phyloP scores from a whole-genome alignment of 2,113 vertebrate genomes.

The Corapipo altera region DNA sequence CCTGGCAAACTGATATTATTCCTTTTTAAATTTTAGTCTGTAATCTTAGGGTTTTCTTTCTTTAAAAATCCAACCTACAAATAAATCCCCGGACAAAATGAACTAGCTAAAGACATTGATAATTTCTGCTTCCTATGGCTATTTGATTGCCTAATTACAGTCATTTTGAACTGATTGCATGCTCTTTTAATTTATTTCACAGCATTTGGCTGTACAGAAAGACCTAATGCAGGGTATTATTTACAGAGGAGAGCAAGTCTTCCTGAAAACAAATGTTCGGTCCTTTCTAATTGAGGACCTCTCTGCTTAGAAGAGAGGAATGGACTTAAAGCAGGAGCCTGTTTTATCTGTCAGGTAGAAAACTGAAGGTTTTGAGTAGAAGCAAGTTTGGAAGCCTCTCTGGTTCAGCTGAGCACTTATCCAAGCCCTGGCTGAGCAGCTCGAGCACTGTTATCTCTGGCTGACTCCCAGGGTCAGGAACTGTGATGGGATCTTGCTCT shows the following conservation, averaged over 20 bases:
- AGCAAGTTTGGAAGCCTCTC: background rate
- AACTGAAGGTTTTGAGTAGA: background rate
- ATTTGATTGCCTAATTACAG: constrained; percentile 63
- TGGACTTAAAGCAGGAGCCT: background rate
- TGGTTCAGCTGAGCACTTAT: background rate
- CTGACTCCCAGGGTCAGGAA: background rate
- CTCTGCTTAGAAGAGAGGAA: background rate
- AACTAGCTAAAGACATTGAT: constrained; percentile 31
- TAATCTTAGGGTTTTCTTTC: constrained; percentile 14
- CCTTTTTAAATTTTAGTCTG: constrained; percentile 12
- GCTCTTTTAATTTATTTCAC: constrained; percentile 74
- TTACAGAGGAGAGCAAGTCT: background rate
- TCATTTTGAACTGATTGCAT: constrained; percentile 65
- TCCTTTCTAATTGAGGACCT: background rate
- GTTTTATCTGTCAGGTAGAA: background rate
- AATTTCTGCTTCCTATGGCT: constrained; percentile 46
- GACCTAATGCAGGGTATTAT: constrained; percentile 21
- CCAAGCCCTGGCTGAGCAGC: background rate
- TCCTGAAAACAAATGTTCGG: background rate
- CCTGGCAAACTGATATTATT: background rate
- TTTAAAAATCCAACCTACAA: background rate
- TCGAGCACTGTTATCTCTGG: background rate
- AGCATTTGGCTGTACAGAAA: constrained; percentile 26
- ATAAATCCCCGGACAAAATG: constrained; percentile 8
- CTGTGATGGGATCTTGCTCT: background rate